Base-by-base conservation (phyloP, 2,888 invertebrate genomes). In the Ariolimax columbianus region DNA sequence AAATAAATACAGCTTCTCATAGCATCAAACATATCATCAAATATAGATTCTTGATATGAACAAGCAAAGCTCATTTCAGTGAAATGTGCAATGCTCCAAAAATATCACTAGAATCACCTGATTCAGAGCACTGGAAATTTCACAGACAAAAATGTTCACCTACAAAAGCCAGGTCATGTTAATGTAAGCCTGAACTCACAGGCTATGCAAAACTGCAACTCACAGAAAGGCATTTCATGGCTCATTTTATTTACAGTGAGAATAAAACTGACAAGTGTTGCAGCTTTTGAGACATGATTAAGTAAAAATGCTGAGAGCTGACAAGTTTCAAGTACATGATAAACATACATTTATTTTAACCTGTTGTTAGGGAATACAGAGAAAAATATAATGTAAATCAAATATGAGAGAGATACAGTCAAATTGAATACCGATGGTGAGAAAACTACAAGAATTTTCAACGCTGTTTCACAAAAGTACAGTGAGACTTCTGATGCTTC, bases 1-100 rank as follows among this genome's bases (percentile, higher is more conserved):
- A 70, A 70, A 73, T 73, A 73, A 73, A 73, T 73, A 72, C 72
- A 73, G 73, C n/a, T 73, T 47, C 73, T 47, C 43, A 73, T 36
- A 47, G 43, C n/a, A n/a, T 73, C 30, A 40, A 11, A 36, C 11
- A 68, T 19, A 3, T 26, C 33, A 40, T 38, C 19, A 19, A 26
- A 38, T 9, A 40, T 2, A 38, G 38, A 70, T 70, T 38, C 36
- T 70, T 73, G 47, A 43, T 73, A 43, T 43, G n/a, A 30, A n/a
- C 2, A 30, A 0, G 43, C 73, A 73, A 30, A 30, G 30, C 17
- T 47, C 0, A n/a, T 40, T 11, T 72, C 72, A 40, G 4, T 72
- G 72, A 38, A 40, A 72, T 26, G 3, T 9, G 9, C 72, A 40
- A 1, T 72, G 72, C 26, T 72, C n/a, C n/a, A 40, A 72, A 72